phyloP scores from a whole-genome alignment of 2,888 invertebrate genomes.

The Lochmaea capreae region DNA sequence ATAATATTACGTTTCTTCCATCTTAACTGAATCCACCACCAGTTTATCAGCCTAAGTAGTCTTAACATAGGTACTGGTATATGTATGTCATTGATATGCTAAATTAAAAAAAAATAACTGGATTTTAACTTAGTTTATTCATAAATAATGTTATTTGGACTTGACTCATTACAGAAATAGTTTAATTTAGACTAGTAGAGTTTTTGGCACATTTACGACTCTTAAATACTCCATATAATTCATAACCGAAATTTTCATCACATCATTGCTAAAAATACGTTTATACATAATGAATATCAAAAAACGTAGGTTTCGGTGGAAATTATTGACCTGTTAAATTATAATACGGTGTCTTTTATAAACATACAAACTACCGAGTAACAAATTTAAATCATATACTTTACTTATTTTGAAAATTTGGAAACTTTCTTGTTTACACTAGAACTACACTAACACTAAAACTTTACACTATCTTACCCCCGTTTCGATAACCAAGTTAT shows the following conservation, averaged over 20 bases:
- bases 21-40: too few relatives aligned
- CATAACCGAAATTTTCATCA: constrained; percentile 16
- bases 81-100: neutral
- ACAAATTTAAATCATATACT: too few relatives aligned
- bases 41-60: too few relatives aligned
- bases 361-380: neutral
- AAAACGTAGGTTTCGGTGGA: neutral
- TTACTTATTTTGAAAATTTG: too few relatives aligned
- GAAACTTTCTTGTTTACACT: too few relatives aligned
- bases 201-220: constrained; percentile 6
- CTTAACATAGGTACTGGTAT: neutral
- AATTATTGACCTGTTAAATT: constrained; percentile 10
- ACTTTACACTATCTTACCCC: too few relatives aligned
- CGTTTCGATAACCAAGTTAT: too few relatives aligned
- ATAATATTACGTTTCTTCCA: too few relatives aligned
- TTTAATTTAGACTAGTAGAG: constrained; percentile 7
- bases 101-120: neutral
- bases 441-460: too few relatives aligned
- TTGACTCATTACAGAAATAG: constrained; percentile 1
- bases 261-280: constrained; percentile 17
- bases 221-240: constrained; percentile 18
- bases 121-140: neutral
- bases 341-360: neutral
- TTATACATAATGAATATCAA: constrained; percentile 5
- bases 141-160: neutral